Evolutionary conservation across 2,113 vertebrate species (phyloP), one percentile per base, ranked within the genome.

Genomic region (Ascaphus truei): DNA sequence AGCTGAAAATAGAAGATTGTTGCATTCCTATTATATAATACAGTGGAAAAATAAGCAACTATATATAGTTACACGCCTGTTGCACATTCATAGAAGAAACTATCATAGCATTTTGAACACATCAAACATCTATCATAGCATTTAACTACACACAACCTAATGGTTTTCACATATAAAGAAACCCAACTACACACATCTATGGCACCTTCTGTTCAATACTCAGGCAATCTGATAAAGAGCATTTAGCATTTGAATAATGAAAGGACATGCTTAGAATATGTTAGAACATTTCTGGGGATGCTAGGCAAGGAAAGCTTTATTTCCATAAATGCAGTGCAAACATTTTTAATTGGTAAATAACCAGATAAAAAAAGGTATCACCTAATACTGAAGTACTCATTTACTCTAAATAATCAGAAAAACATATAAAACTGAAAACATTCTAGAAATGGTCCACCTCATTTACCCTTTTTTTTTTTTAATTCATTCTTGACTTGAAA

Each of bases 61-160:
- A 81, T 84, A 81, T 86, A 84, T 79, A 74, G 76, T 82, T 79
- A 87, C 82, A 85, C 83, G 88, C 81, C 79, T 85, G 86, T 88
- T 87, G 84, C 80, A 90, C 87, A 90, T 86, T 87, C 85, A 87
- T 89, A 90, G 83, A 79, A 78, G 78, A 85, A 90, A 86, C 77
- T 83, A 81, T 88, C 76, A 30, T 84, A 87, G 84, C 73, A 80
- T 86, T 82, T 84, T 77, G 72, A 84, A 85, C 88, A 86, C 85
- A 87, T 77, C 85, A 89, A 88, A 89, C 88, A 90, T 58, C 81
- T 89, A 88, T 85, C 25, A 11, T 79, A 85, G 85, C 83, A 87
- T 79, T 88, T 88, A 77, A 83, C 59, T 87, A 87, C 86, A 84
- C 86, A 89, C 84, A 79, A 75, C 75, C 82, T 86, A 89, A 72